Percentiles rank a stretch among this genome's conserved stretches.
phyloP scores from a whole-genome alignment of 2,888 invertebrate genomes.

The Machimus atricapillus region DNA sequence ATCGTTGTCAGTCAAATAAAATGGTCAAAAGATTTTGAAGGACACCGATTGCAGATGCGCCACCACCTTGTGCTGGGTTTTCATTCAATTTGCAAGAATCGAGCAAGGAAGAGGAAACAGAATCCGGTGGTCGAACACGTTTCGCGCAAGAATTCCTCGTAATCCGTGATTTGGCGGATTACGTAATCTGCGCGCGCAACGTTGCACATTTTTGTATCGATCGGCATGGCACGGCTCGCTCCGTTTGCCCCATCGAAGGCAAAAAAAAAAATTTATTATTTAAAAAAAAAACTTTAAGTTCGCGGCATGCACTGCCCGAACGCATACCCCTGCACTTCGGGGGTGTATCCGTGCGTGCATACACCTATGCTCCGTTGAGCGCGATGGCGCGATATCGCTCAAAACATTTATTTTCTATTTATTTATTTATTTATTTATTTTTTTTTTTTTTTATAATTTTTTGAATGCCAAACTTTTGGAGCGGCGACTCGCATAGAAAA shows the following conservation, averaged over 20 bases:
- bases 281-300: neutral
- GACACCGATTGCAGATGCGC: neutral
- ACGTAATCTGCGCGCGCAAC: slow-evolving; percentile 24
- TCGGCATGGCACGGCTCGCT: neutral
- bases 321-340: neutral
- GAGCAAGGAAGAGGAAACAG: slow-evolving; percentile 29
- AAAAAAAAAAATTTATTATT: neutral
- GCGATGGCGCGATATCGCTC: neutral
- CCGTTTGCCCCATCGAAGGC: neutral
- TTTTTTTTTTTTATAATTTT: neutral
- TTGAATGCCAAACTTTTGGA: slow-evolving; percentile 6
- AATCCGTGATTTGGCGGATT: neutral
- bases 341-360: neutral
- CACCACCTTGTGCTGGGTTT: neutral
- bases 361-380: neutral
- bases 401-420: neutral
- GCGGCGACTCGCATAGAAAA: slow-evolving; percentile 7
- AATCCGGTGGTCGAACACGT: slow-evolving; percentile 4
- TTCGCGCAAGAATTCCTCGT: slow-evolving; percentile 4
- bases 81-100: neutral
- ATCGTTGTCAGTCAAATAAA: neutral
- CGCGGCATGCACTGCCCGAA: neutral
- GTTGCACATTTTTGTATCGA: slow-evolving; percentile 7
- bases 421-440: neutral
- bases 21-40: neutral